Base-by-base conservation (phyloP, 2,888 invertebrate genomes). In the Synergus umbraculus region DNA sequence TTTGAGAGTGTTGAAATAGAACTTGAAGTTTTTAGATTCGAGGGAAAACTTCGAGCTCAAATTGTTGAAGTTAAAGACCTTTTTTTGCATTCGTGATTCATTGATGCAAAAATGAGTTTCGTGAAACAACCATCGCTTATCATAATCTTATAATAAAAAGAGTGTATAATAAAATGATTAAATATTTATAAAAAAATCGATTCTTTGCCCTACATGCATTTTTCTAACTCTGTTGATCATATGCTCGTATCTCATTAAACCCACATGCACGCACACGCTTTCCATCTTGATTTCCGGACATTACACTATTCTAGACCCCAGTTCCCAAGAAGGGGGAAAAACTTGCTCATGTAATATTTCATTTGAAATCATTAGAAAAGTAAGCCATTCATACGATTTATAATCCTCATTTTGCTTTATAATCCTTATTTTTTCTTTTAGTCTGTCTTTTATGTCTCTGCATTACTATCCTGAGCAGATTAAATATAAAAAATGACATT, bases 241-340 rank as follows among this genome's bases (percentile, higher is more conserved):
- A 46, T 49, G 46, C 29, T 73, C 37, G 73, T 73, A 73, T 73
- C 73, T 54, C 73, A 73, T 73, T 73, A 73, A 73, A 49, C 54
- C 37, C n/a, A 29, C 4, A n/a, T n/a, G n/a, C 73, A 73, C 73
- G 73, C 73, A 73, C 54, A 44, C 9, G 1, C 15, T 54, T 15
- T 54, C 37, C 54, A 73, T 73, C 54, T 73, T 73, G 49, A 73
- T 49, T 73, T 73, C 37, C 73, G 54, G 37, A 4, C 9, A 73
- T 73, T 54, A n/a, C 4, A 49, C 22, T 15, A 15, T 69, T 44
- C 29, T 15, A 10, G 46, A 46, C 49, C 49, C 7, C 29, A 67
- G 4, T 67, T 22, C 3, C 22, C 13, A 46, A 29, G 22, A 46
- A 49, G 10, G 10, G 44, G 2, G 9, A n/a, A 13, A 60, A 60